phyloP scores from a whole-genome alignment of 2,113 vertebrate genomes.

The Alethe castanea region DNA sequence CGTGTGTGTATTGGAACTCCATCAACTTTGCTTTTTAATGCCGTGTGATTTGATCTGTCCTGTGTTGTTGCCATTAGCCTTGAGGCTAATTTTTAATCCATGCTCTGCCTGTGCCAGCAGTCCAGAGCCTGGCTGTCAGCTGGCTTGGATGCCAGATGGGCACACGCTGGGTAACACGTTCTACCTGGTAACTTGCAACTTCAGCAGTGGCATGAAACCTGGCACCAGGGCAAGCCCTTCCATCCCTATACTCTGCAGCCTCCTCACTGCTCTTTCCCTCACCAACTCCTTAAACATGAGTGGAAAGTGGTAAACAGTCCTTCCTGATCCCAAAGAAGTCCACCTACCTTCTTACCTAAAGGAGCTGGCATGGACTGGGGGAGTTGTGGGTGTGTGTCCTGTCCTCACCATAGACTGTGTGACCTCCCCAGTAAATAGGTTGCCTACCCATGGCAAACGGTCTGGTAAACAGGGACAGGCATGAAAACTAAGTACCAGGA shows the following conservation, averaged over 20 bases:
- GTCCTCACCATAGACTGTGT: rapidly evolving
- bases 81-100: background rate
- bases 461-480: background rate
- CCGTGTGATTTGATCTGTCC: background rate
- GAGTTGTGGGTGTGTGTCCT: background rate
- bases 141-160: background rate
- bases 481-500: background rate
- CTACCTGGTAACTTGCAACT: background rate
- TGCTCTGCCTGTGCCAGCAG: background rate
- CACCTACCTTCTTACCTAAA: background rate
- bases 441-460: background rate
- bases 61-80: background rate
- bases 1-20: background rate
- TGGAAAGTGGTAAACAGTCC: background rate
- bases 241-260: rapidly evolving
- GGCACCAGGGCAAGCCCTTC: background rate
- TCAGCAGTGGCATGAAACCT: background rate
- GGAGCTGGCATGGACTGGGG: background rate
- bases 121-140: background rate
- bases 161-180: rapidly evolving
- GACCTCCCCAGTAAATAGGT: background rate
- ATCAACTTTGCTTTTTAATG: background rate
- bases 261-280: background rate
- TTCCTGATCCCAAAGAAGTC: background rate
- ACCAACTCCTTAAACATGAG: background rate